Percentiles rank a stretch among this genome's conserved stretches.
phyloP scores from a whole-genome alignment of 2,113 vertebrate species.

The Helogale parvula region DNA sequence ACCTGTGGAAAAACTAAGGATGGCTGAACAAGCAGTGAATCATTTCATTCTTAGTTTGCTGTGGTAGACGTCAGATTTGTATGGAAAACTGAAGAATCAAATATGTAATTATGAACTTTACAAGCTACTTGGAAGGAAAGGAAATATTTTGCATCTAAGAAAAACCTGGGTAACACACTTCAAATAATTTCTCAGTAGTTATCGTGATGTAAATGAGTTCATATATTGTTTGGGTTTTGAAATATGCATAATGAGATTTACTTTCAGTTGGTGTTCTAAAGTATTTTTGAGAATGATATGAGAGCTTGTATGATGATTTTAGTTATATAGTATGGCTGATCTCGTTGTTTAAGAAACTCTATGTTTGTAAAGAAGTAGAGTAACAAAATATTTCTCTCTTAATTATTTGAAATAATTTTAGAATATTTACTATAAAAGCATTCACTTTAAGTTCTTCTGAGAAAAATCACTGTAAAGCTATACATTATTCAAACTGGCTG shows the following conservation, averaged over 20 bases:
- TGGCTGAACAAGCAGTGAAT: neutral
- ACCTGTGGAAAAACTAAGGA: neutral
- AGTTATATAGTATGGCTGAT: neutral
- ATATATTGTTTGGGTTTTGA: neutral
- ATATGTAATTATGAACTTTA: neutral
- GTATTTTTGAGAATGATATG: neutral
- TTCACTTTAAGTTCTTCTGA: constrained; percentile 2
- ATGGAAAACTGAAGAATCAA: neutral
- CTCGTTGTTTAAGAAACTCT: neutral
- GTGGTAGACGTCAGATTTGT: neutral
- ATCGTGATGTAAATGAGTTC: neutral
- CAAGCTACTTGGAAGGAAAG: constrained; percentile 13
- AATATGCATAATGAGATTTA: neutral
- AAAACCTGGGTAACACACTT: neutral
- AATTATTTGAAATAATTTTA: constrained; percentile 36
- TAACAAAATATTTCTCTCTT: neutral
- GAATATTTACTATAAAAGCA: neutral
- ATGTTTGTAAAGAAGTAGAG: neutral
- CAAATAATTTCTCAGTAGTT: neutral
- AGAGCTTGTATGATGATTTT: neutral
- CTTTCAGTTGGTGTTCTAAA: neutral
- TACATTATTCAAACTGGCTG: constrained; percentile 23
- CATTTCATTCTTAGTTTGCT: neutral
- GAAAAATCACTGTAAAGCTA: neutral
- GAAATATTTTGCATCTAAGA: neutral